Evolutionary conservation across 2,888 invertebrate species (phyloP).

Genomic region (Agapostemon virescens): DNA sequence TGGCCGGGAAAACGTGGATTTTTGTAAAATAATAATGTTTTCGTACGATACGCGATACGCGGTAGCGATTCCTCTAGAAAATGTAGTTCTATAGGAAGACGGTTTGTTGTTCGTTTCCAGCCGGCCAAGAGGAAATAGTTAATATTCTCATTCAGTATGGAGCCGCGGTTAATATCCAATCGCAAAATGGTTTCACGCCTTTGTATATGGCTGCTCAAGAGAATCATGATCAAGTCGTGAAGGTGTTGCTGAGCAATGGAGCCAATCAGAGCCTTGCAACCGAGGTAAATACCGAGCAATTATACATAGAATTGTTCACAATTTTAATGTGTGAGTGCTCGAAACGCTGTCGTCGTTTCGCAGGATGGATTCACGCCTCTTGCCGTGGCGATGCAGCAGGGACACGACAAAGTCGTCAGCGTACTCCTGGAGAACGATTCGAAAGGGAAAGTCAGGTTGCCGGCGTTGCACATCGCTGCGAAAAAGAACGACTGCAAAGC

Average conservation of each 20-base stretch:
- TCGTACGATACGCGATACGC: neutral
- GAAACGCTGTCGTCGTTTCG: neutral
- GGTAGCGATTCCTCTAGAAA: neutral
- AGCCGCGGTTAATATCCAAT: slow-evolving; percentile 97
- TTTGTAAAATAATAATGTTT: neutral
- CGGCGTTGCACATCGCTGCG: slow-evolving; percentile 98
- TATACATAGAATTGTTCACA: too few relatives aligned
- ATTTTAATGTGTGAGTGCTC: too few relatives aligned
- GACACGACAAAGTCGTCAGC: slow-evolving; percentile 97
- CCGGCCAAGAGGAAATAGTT: slow-evolving; percentile 97
- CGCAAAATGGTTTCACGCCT: slow-evolving; percentile 98
- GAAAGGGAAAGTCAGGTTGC: slow-evolving; percentile 95
- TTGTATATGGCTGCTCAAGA: slow-evolving; percentile 99
- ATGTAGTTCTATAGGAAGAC: neutral
- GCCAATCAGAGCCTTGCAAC: slow-evolving; percentile 98
- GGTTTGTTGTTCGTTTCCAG: slow-evolving; percentile 78
- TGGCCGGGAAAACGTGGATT: neutral
- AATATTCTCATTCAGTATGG: slow-evolving; percentile 93
- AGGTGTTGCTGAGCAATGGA: slow-evolving; percentile 93
- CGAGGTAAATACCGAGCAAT: slow-evolving; percentile 86
- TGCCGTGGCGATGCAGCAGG: slow-evolving; percentile 99
- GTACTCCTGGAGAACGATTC: slow-evolving; percentile 98
- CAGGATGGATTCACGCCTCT: slow-evolving; percentile 98
- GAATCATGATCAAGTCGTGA: slow-evolving; percentile 96
- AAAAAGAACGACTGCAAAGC: slow-evolving; percentile 99